Evolutionary conservation across 2,113 vertebrate species (phyloP).

Genomic region (Daubentonia madagascariensis): DNA sequence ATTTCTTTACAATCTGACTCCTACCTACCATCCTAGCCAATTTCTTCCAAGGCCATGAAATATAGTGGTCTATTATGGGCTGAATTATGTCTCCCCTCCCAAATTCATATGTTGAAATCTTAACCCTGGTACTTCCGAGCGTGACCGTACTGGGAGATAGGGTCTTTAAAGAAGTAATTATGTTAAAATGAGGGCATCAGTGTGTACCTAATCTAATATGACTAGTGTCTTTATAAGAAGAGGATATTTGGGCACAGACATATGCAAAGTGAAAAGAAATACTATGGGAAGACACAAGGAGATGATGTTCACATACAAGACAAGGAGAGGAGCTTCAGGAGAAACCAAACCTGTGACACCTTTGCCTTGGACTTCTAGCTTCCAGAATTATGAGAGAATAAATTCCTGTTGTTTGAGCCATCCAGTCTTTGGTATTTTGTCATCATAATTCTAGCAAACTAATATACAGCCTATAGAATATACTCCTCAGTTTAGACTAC

Average conservation of each 20-base stretch:
- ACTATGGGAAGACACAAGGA: background rate
- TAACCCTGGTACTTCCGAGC: background rate
- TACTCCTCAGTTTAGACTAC: background rate
- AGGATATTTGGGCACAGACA: background rate
- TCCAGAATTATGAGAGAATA: background rate
- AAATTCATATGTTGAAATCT: background rate
- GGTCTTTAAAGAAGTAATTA: background rate
- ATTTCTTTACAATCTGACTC: background rate
- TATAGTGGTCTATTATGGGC: background rate
- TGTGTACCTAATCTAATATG: background rate
- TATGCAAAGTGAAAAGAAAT: background rate
- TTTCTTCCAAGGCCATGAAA: background rate
- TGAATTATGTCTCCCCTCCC: background rate
- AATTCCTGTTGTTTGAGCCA: background rate
- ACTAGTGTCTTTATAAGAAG: background rate
- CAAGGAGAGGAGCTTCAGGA: background rate
- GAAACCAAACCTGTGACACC: background rate
- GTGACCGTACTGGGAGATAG: background rate
- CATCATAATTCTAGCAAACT: background rate
- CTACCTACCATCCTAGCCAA: background rate
- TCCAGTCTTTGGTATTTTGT: background rate
- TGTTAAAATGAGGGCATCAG: background rate
- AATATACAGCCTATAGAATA: background rate
- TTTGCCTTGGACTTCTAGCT: background rate
- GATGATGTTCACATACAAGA: background rate